Base-by-base conservation (phyloP, 1,140 invertebrate species). In the Ostrea denselamellosa region DNA sequence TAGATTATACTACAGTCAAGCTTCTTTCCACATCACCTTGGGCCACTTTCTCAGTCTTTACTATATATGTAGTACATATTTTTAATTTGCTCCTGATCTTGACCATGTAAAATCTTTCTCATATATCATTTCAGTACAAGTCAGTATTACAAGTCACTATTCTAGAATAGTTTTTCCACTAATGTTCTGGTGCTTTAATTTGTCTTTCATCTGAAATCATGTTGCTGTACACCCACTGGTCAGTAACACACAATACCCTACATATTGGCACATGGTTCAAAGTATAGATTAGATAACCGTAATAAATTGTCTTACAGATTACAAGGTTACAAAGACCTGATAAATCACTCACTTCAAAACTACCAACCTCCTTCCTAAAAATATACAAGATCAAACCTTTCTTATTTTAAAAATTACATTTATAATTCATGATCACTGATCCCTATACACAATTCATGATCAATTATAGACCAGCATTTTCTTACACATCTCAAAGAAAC, bases 401-500 rank as follows among this genome's bases (percentile, higher is more conserved):
- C n/a, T n/a, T 12, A 28, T 77, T 34, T n/a, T n/a, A n/a, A 77
- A 77, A 14, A 25, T 22, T 7, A 28, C 22, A 77, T 77, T 25
- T 28, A 77, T 34, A 77, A 77, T 77, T 77, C 28, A 77, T 25
- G 56, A 25, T 28, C 68, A 28, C 25, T 2, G 12, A 77, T 77
- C 25, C 68, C 68, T 77, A 34, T 34, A 44, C 10, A 9, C 5
- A 28, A 77, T 34, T 25, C 28, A 14, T 28, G 2, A 34, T 25
- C 68, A 62, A 62, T 62, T 62, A 7, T n/a, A 62, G n/a, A n/a
- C 5, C 58, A n/a, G n/a, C 58, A 17, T 62, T 62, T 44, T 62
- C 58, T 62, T 77, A 28, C 9, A 77, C 68, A 77, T 77, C n/a
- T n/a, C 68, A 77, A 77, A 34, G 68, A 34, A 28, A 2, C 68